phyloP scores from a whole-genome alignment of 2,888 invertebrate species.

The Pimpla rufipes region DNA sequence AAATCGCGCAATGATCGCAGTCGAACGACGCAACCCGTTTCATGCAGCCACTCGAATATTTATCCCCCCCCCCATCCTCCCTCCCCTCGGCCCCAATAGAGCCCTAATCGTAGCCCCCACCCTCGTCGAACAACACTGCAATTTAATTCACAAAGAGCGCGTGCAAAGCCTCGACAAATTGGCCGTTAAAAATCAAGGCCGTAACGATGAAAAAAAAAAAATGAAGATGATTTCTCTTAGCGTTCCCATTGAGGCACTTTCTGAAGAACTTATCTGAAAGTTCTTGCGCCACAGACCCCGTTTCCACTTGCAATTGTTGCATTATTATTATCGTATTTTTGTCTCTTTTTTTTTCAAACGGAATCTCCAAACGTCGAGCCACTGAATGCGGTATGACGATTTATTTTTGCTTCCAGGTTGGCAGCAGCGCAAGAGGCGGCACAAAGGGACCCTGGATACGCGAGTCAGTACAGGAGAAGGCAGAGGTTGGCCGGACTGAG shows the following conservation, averaged over 20 bases:
- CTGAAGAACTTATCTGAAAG: background rate
- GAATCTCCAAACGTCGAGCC: constrained; percentile 11
- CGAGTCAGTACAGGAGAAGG: constrained; percentile 85
- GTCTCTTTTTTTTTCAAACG: background rate
- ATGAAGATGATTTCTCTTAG: constrained; percentile 33
- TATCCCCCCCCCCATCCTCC: constrained; percentile 35
- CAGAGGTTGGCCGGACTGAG: constrained; percentile 84
- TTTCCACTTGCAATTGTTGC: constrained; percentile 22
- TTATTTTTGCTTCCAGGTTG: constrained; percentile 89
- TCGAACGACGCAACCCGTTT: constrained; percentile 46
- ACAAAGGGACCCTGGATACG: constrained; percentile 85
- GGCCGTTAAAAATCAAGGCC: constrained; percentile 51
- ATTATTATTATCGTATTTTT: background rate
- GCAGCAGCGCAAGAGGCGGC: constrained; percentile 98
- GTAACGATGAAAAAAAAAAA: background rate
- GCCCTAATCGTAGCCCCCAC: constrained; percentile 41
- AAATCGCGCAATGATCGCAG: constrained; percentile 54
- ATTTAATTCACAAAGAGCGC: constrained; percentile 64
- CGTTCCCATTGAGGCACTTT: background rate
- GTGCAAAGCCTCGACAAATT: constrained; percentile 43
- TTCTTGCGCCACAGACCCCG: background rate
- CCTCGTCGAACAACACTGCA: constrained; percentile 31
- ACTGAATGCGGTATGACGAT: constrained; percentile 26
- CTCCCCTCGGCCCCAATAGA: background rate
- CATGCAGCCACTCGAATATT: constrained; percentile 66